Evolutionary conservation across 2,113 vertebrate genomes (phyloP), one percentile per base, ranked within the genome.

Genomic region (Vimba vimba): DNA sequence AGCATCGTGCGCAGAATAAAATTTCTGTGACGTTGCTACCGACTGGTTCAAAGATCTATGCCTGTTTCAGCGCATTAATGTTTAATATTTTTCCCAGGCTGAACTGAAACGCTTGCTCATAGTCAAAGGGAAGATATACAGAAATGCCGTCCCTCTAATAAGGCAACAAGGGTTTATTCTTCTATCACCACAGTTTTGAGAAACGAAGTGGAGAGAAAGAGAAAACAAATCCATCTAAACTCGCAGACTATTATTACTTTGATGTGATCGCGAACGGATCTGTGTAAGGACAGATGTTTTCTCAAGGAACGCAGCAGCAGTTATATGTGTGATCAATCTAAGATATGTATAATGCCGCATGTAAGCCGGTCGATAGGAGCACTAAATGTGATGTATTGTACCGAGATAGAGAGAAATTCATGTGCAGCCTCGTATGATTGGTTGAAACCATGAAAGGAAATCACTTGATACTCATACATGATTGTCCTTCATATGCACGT

Each of bases 61-160:
- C 93, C 95, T 96, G 95, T 94, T 95, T 96, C 91, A 90, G 92
- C 86, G 92, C 94, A 95, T 96, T 94, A 95, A 96, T 97, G 95
- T 97, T 97, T 97, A 91, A 96, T 95, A 95, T 94, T 92, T 95
- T 91, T 94, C 93, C 90, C 93, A 96, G 96, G 94, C 87, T 59
- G 94, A 93, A 89, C 94, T 96, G 93, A 88, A 92, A 96, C 47
- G 92, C 95, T 95, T 93, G 94, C 92, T 92, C 88, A 92, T 89
- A 95, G 93, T 93, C 95, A 94, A 93, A 94, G 95, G 94, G 94
- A 91, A 92, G 91, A 57, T 91, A 62, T 71, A 60, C 21, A 45
- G 57, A 33, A 47, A 81, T 12, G 17, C 13, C 25, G n/a, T 19
- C 39, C 79, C 39, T 66, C 17, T 81, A 95, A 95, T 95, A 96